Percentiles rank a stretch among this genome's conserved stretches.
Conservation (phyloP, 2,888 invertebrate species). For the Rugalucina vietnamica region DNA sequence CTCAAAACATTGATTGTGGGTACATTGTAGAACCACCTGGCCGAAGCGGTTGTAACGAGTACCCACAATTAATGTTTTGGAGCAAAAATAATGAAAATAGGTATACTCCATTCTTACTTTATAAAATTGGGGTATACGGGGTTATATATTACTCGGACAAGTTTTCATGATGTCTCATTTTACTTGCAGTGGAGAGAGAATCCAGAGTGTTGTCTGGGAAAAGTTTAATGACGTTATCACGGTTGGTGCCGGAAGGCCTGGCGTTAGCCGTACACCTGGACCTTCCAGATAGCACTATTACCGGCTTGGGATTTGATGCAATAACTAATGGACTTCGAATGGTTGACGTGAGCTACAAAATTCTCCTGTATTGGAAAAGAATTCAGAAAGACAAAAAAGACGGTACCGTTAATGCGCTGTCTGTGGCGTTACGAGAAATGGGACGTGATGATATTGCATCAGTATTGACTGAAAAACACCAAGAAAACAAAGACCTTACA, state of each 20-base stretch:
- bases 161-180: too few species aligned
- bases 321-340: constrained; percentile 81
- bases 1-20: too few species aligned
- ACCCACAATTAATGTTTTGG: too few species aligned
- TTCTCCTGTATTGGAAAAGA: constrained; percentile 82
- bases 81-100: too few species aligned
- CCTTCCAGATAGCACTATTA: constrained; percentile 82
- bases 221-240: constrained; percentile 80
- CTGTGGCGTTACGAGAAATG: constrained; percentile 77
- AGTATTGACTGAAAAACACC: constrained; percentile 75
- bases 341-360: constrained; percentile 82
- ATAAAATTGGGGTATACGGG: too few species aligned
- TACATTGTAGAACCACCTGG: too few species aligned
- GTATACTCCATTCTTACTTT: too few species aligned
- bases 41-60: too few species aligned
- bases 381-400: constrained; percentile 75
- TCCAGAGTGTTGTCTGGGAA: constrained; percentile 80
- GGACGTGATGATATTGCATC: constrained; percentile 77
- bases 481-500: constrained; percentile 78
- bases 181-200: constrained; percentile 78
- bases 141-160: too few species aligned
- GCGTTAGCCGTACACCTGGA: constrained; percentile 82
- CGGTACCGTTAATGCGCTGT: constrained; percentile 75
- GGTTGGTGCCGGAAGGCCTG: constrained; percentile 80
- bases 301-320: constrained; percentile 83